A percentile compares a stretch with the other conserved stretches of the same genome.
phyloP scores from a whole-genome alignment of 2,888 invertebrate genomes.

The Drosophila longiperda region DNA sequence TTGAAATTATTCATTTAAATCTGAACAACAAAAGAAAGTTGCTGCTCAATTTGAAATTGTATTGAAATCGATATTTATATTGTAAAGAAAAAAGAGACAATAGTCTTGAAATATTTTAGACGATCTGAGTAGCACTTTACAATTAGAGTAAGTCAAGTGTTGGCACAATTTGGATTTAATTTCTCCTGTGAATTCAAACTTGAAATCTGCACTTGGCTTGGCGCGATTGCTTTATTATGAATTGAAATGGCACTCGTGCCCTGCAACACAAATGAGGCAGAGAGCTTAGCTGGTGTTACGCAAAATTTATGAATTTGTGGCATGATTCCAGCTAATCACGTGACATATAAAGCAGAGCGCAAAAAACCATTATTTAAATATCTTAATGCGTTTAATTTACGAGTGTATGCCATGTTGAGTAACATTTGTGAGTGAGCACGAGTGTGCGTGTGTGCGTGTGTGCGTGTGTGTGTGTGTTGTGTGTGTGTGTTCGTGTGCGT shows the following conservation, averaged over 20 bases:
- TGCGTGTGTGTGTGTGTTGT: too few species aligned
- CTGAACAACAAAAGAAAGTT: neutral
- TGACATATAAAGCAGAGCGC: constrained; percentile 49
- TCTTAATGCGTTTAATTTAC: constrained; percentile 79
- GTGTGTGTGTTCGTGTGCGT: constrained; percentile 12
- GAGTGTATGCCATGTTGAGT: constrained; percentile 65
- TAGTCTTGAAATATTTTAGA: neutral
- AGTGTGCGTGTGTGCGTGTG: neutral
- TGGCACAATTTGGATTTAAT: neutral
- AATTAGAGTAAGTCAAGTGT: neutral
- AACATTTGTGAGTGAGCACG: constrained; percentile 18
- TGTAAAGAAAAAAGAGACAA: neutral
- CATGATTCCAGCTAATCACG: constrained; percentile 75
- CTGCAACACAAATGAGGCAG: constrained; percentile 14
- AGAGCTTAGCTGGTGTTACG: constrained; percentile 32
- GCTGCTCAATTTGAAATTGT: neutral
- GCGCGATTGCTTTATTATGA: constrained; percentile 48
- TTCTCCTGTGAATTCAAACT: constrained; percentile 16
- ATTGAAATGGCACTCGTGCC: constrained; percentile 29
- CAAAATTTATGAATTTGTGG: constrained; percentile 75
- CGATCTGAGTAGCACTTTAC: neutral
- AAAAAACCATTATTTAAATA: constrained; percentile 73
- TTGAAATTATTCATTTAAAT: neutral
- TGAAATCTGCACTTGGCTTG: constrained; percentile 27
- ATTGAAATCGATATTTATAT: neutral